These are phyloP conservation scores for Hylyphantes graminicola DNA, from an alignment of 1,140 invertebrate genomes.

Conservation along the genomic window DNA sequence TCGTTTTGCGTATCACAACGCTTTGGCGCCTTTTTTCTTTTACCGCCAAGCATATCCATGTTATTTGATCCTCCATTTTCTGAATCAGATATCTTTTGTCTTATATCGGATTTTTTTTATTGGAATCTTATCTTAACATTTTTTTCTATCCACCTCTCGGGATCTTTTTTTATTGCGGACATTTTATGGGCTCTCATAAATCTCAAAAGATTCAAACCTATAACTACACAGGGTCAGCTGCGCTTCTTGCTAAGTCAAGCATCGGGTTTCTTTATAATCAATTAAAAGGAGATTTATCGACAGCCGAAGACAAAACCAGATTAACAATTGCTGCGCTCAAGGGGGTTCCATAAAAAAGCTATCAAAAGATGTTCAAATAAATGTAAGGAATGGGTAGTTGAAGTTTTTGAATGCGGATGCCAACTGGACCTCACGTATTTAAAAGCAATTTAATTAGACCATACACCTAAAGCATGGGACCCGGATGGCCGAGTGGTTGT, in stretches of 20 bases:
- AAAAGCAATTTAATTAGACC: no score
- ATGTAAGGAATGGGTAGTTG: background rate
- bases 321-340: constrained; percentile 15
- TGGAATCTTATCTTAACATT: constrained; percentile 37
- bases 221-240: constrained; percentile 43
- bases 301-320: constrained; percentile 24
- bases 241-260: constrained; percentile 14
- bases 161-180: constrained; percentile 31
- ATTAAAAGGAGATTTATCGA: constrained; percentile 53
- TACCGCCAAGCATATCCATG: no score
- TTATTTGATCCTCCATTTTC: no score
- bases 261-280: constrained; percentile 40
- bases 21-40: no score
- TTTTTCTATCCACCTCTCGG: constrained; percentile 30
- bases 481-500: no score
- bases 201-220: constrained; percentile 45
- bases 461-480: no score
- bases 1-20: no score
- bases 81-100: constrained; percentile 19
- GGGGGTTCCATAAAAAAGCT: constrained; percentile 39
- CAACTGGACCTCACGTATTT: no score
- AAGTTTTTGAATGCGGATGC: background rate
- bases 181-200: constrained; percentile 52
- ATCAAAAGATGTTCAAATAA: constrained; percentile 18
- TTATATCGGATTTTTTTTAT: constrained; percentile 33